Percentiles rank a stretch among this genome's conserved stretches.
Evolutionary conservation across 2,113 vertebrate species (phyloP).

Genomic region (Esox niger): DNA sequence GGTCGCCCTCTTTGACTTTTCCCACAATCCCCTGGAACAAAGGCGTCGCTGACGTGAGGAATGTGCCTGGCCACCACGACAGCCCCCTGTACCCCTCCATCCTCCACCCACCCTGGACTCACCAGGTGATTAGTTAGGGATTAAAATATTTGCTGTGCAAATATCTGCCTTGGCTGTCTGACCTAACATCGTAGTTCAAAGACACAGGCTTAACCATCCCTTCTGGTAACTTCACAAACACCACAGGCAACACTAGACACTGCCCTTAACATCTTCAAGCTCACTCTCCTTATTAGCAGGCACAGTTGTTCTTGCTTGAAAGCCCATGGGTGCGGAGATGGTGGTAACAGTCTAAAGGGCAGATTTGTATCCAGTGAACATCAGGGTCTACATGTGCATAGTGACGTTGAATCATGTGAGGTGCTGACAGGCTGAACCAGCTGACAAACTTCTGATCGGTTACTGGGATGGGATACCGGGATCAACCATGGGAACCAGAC

Average conservation of each 20-base stretch:
- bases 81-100: slow-evolving; percentile 32
- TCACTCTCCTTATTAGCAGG: slow-evolving; percentile 4
- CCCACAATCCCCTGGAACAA: slow-evolving; percentile 68
- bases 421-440: too few species aligned
- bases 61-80: slow-evolving; percentile 69
- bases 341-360: too few species aligned
- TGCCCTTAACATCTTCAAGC: slow-evolving; percentile 41
- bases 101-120: slow-evolving; percentile 64
- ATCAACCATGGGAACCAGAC: too few species aligned
- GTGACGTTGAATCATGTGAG: too few species aligned
- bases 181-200: slow-evolving; percentile 74
- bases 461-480: too few species aligned
- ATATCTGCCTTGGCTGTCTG: slow-evolving; percentile 76
- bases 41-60: slow-evolving; percentile 67
- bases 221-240: slow-evolving; percentile 63
- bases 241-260: slow-evolving; percentile 56
- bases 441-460: too few species aligned
- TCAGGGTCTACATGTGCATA: too few species aligned
- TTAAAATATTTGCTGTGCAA: slow-evolving; percentile 83
- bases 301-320: slow-evolving; percentile 1
- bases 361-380: too few species aligned
- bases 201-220: slow-evolving; percentile 68
- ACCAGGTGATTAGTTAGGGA: slow-evolving; percentile 80
- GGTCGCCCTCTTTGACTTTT: slow-evolving; percentile 64
- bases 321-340: too few species aligned